Evolutionary conservation across 2,888 invertebrate species (phyloP).

Genomic region (Leptinotarsa peninsularis): DNA sequence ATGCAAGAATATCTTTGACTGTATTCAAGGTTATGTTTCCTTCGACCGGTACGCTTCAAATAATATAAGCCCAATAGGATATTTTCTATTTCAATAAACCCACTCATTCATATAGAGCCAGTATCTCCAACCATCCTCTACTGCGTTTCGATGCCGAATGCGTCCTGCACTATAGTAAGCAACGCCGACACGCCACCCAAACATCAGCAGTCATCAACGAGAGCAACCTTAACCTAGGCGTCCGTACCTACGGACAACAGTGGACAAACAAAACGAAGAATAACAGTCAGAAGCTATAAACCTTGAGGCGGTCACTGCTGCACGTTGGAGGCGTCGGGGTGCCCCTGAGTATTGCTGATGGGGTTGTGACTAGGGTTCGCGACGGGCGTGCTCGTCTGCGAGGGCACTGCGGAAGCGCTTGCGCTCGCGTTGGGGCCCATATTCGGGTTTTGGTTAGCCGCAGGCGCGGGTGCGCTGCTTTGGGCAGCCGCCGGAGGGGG

Average conservation of each 20-base stretch:
- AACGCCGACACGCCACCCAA: too few relatives aligned
- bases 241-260: background rate
- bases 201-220: too few relatives aligned
- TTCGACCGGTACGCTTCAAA: too few relatives aligned
- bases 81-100: too few relatives aligned
- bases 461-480: slow-evolving; percentile 31
- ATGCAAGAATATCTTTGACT: too few relatives aligned
- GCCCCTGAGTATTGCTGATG: slow-evolving; percentile 35
- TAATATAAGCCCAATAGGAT: too few relatives aligned
- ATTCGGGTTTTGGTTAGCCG: slow-evolving; percentile 10
- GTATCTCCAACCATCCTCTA: too few relatives aligned
- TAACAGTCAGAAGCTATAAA: background rate
- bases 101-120: too few relatives aligned
- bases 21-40: too few relatives aligned
- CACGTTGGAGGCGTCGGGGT: slow-evolving; percentile 28
- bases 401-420: slow-evolving; percentile 19
- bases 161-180: too few relatives aligned
- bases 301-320: slow-evolving; percentile 31
- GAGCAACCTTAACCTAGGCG: background rate
- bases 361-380: slow-evolving; percentile 40
- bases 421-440: slow-evolving; percentile 32
- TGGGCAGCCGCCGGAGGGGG: slow-evolving; percentile 32
- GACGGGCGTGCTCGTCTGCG: slow-evolving; percentile 32
- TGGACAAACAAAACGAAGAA: background rate
- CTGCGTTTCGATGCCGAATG: too few relatives aligned